Conservation (phyloP, 2,888 invertebrate species). For the Prosopocoilus inquinatus region DNA sequence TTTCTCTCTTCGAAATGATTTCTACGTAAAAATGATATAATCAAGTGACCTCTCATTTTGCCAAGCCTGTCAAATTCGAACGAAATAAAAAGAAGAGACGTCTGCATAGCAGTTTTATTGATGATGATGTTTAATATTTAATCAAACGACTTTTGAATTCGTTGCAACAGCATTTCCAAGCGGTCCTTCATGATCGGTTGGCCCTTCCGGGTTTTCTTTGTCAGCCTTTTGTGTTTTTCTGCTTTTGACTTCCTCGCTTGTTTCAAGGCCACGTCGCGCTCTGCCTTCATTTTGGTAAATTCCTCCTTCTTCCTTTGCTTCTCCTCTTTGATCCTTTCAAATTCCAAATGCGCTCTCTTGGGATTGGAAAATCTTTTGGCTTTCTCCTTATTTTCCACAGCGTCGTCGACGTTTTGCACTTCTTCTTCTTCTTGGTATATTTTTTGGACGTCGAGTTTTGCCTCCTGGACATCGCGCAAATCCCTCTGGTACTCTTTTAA, state of each 20-base stretch:
- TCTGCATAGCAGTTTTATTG: background rate
- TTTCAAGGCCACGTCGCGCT: slow-evolving; percentile 61
- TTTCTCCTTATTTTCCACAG: slow-evolving; percentile 22
- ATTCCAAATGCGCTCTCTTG: slow-evolving; percentile 57
- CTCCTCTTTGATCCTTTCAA: slow-evolving; percentile 56
- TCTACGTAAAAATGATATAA: too few relatives aligned
- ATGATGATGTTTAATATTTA: background rate
- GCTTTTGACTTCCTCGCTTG: slow-evolving; percentile 70
- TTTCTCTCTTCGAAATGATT: too few relatives aligned
- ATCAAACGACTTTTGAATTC: slow-evolving; percentile 57
- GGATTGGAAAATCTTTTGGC: slow-evolving; percentile 48
- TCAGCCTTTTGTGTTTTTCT: slow-evolving; percentile 69
- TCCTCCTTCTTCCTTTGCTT: slow-evolving; percentile 56
- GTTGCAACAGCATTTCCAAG: slow-evolving; percentile 72
- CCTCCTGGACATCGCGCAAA: slow-evolving; percentile 44
- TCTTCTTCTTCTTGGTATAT: slow-evolving; percentile 51
- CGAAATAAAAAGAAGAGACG: too few relatives aligned
- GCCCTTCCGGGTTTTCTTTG: slow-evolving; percentile 75
- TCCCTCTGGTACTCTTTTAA: slow-evolving; percentile 59
- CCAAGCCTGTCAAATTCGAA: too few relatives aligned
- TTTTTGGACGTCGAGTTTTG: slow-evolving; percentile 53
- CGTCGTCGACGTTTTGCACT: slow-evolving; percentile 27
- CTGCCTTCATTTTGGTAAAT: slow-evolving; percentile 53
- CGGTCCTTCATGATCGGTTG: slow-evolving; percentile 85
- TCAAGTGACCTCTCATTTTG: too few relatives aligned